Conservation (phyloP, 2,888 invertebrate genomes). For the Pseudococcus jackbeardsleyi region DNA sequence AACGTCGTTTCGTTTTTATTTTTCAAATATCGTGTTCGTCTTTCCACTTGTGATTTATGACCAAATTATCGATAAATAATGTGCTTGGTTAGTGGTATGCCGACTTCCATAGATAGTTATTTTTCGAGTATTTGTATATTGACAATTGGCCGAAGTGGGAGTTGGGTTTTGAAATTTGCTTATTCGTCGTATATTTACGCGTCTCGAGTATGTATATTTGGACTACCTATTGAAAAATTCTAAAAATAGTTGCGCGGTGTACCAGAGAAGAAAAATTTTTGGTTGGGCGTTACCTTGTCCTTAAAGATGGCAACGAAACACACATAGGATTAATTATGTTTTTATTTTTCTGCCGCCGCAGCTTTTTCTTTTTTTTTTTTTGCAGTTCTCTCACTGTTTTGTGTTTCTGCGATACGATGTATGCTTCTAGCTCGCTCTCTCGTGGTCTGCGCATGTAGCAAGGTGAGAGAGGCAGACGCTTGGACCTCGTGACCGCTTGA, state of each 20-base stretch:
- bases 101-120: too few species aligned
- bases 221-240: background rate
- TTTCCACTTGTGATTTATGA: background rate
- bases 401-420: too few species aligned
- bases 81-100: too few species aligned
- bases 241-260: background rate
- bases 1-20: background rate
- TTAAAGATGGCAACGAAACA: background rate
- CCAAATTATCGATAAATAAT: too few species aligned
- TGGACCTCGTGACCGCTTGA: background rate
- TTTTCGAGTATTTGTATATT: too few species aligned
- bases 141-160: too few species aligned
- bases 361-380: background rate
- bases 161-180: too few species aligned
- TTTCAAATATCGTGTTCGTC: background rate
- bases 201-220: background rate
- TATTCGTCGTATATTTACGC: too few species aligned
- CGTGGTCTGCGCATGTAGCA: background rate
- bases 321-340: background rate
- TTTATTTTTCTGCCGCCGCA: background rate
- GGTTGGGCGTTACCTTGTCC: conserved; percentile 17
- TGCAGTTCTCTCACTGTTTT: background rate
- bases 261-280: background rate
- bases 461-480: background rate
- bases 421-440: background rate